Percentiles rank a stretch among this genome's conserved stretches.
Conservation (phyloP, 2,888 invertebrate species). For the Eristalinus aeneus region DNA sequence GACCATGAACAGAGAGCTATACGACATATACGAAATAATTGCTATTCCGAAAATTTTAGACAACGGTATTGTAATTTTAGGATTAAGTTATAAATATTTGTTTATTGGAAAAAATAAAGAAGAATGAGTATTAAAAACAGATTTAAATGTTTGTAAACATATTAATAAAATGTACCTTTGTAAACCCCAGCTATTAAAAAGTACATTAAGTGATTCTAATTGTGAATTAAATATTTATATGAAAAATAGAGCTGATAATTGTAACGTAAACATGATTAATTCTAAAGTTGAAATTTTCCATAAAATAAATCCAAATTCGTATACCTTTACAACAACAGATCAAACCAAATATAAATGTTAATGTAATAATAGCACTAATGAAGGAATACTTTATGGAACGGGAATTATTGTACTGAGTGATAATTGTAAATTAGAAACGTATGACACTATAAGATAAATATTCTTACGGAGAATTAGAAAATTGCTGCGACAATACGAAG, state of each 20-base stretch:
- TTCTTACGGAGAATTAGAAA: neutral
- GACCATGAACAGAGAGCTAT: neutral
- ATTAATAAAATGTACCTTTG: constrained; percentile 7
- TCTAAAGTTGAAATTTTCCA: constrained; percentile 7
- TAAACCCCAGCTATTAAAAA: neutral
- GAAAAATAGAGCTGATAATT: constrained; percentile 7
- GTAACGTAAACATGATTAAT: constrained; percentile 1
- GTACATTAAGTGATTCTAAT: neutral
- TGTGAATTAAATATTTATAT: constrained; percentile 3
- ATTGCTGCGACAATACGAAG: constrained; percentile 11
- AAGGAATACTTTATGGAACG: constrained; percentile 1
- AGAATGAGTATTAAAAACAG: constrained; percentile 14
- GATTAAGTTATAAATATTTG: constrained; percentile 19
- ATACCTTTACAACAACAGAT: neutral
- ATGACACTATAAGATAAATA: constrained; percentile 5
- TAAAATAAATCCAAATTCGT: neutral
- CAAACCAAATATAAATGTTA: constrained; percentile 3
- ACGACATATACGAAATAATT: constrained; percentile 19
- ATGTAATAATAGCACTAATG: neutral
- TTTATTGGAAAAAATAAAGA: constrained; percentile 22
- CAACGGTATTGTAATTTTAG: constrained; percentile 15
- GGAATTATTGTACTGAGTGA: neutral
- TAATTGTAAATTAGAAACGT: constrained; percentile 11
- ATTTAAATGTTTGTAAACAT: constrained; percentile 5
- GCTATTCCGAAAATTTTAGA: constrained; percentile 13